A percentile compares a stretch with the other conserved stretches of the same genome.
These are phyloP conservation scores for Drosophila pseudoananassae DNA, from an alignment of 1,140 invertebrate genomes.

Conservation along the genomic window DNA sequence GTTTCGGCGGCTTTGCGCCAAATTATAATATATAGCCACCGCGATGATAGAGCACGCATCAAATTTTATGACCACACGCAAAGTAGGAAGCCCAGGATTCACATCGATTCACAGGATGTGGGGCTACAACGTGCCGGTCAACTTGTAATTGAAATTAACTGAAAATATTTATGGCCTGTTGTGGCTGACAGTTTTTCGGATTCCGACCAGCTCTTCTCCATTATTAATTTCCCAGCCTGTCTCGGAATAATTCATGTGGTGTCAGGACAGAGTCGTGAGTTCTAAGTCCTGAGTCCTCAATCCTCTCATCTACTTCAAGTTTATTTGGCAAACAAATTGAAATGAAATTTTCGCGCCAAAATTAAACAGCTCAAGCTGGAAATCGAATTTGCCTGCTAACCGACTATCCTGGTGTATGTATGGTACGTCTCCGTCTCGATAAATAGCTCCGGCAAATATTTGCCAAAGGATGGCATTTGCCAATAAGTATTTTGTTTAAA, in stretches of 20 bases:
- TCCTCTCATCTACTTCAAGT: constrained; percentile 13
- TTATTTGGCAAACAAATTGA: constrained; percentile 47
- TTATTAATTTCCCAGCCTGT: constrained; percentile 49
- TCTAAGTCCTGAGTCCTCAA: neutral
- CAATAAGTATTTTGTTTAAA: constrained; percentile 81
- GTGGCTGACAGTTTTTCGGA: constrained; percentile 34
- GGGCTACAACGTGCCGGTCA: constrained; percentile 40
- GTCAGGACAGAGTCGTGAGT: constrained; percentile 10
- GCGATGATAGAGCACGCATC: constrained; percentile 70
- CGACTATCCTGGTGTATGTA: constrained; percentile 16
- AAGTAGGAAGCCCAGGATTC: neutral
- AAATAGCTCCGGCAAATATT: constrained; percentile 65
- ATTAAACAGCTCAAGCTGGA: constrained; percentile 52
- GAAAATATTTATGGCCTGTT: constrained; percentile 77
- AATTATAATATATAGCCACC: constrained; percentile 71
- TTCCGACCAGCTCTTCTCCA: constrained; percentile 17
- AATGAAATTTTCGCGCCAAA: constrained; percentile 59
- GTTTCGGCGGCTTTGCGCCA: constrained; percentile 73
- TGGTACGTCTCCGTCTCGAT: constrained; percentile 40
- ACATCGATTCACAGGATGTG: neutral
- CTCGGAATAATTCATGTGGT: constrained; percentile 49
- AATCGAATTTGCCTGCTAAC: constrained; percentile 47
- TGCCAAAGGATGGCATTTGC: constrained; percentile 76
- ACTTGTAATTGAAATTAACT: constrained; percentile 75
- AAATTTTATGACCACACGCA: constrained; percentile 68